Conservation (phyloP, 2,888 invertebrate genomes). For the Drosophila borealis region DNA sequence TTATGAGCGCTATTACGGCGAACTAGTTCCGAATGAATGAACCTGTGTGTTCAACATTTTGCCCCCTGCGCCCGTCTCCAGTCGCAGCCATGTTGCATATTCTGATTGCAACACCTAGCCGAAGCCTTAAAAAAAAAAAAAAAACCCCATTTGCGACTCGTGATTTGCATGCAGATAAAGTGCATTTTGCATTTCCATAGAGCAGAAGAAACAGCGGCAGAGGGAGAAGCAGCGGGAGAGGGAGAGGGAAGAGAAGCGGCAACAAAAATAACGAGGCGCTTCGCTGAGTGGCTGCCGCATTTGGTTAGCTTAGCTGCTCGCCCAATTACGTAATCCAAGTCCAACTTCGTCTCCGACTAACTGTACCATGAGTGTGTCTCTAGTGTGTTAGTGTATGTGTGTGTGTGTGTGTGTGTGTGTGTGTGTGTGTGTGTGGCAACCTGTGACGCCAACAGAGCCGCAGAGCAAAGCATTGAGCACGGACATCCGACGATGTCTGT, state of each 20-base stretch:
- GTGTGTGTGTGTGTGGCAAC: slow-evolving; percentile 55
- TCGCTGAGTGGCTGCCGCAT: slow-evolving; percentile 60
- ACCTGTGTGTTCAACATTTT: slow-evolving; percentile 19
- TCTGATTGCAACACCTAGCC: slow-evolving; percentile 54
- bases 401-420: slow-evolving; percentile 12
- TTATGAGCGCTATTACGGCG: slow-evolving; percentile 33
- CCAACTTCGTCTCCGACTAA: slow-evolving; percentile 63
- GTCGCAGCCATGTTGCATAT: slow-evolving; percentile 19
- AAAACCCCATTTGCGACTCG: slow-evolving; percentile 7
- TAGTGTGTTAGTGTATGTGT: slow-evolving; percentile 14
- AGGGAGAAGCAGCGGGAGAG: slow-evolving; percentile 1
- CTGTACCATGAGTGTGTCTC: slow-evolving; percentile 47
- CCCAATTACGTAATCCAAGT: slow-evolving; percentile 75
- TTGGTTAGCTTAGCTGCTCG: slow-evolving; percentile 60
- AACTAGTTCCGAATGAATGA: slow-evolving; percentile 33
- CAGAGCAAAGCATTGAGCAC: slow-evolving; percentile 43
- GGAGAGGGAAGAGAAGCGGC: slow-evolving; percentile 12
- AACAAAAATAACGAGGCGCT: slow-evolving; percentile 60
- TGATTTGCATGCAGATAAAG: slow-evolving; percentile 37
- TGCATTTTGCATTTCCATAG: slow-evolving; percentile 6
- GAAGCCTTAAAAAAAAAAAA: not conserved
- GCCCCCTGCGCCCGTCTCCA: not conserved
- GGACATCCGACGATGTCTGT: slow-evolving; percentile 62
- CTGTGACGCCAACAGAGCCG: slow-evolving; percentile 51
- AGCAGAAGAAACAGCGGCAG: slow-evolving; percentile 1